Evolutionary conservation across 2,888 invertebrate genomes (phyloP).

Genomic region (Campoletis raptor): DNA sequence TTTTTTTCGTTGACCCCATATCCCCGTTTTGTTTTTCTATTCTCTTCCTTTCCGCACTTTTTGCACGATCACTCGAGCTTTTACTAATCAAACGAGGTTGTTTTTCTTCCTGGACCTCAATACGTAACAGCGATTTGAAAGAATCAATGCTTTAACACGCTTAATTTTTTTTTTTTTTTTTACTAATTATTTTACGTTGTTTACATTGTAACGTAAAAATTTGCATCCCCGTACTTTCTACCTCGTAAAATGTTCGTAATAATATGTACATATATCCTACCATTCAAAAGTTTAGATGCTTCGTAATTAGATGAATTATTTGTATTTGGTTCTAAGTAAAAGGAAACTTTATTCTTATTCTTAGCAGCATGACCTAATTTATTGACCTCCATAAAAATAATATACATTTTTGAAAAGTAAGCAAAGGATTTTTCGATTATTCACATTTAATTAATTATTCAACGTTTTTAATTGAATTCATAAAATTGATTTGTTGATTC

Average conservation of each 20-base stretch:
- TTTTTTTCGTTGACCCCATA: neutral
- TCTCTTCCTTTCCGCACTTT: conserved; percentile 12
- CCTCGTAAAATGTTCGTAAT: neutral
- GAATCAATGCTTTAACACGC: neutral
- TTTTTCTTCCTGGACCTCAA: neutral
- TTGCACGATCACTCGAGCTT: conserved; percentile 47
- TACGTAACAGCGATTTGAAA: neutral
- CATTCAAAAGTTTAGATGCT: neutral
- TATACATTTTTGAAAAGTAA: too few species aligned
- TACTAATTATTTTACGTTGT: neutral
- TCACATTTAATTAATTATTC: neutral
- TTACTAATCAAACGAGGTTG: neutral
- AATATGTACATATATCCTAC: neutral
- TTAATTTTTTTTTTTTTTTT: neutral
- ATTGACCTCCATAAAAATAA: too few species aligned
- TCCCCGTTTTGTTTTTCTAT: neutral
- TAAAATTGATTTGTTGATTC: neutral
- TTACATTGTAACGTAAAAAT: neutral
- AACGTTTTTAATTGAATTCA: neutral
- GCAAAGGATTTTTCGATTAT: neutral
- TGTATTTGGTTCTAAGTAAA: neutral
- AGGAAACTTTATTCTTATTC: neutral
- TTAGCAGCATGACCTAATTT: neutral
- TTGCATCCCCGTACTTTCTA: neutral
- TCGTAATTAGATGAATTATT: neutral